Percentiles rank a stretch among this genome's conserved stretches.
phyloP scores from a whole-genome alignment of 2,888 invertebrate species.

The Cheilosia variabilis region DNA sequence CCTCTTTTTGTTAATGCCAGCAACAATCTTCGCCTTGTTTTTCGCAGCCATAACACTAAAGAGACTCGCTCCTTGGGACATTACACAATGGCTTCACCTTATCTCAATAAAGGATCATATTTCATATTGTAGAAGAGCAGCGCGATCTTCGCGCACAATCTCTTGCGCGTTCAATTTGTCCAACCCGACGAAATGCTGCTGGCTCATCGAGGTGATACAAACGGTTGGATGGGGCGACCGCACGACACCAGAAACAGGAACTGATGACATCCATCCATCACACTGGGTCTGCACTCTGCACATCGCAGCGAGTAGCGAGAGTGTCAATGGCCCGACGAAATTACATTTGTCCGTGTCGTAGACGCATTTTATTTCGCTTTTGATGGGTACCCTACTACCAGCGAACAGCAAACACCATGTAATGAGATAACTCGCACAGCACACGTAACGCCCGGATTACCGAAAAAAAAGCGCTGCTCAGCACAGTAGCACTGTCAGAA shows the following conservation, averaged over 20 bases:
- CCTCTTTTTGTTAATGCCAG: slow-evolving; percentile 72
- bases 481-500: slow-evolving; percentile 29
- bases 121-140: slow-evolving; percentile 59
- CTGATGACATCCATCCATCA: slow-evolving; percentile 54
- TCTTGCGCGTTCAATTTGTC: slow-evolving; percentile 42
- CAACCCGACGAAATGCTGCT: slow-evolving; percentile 30
- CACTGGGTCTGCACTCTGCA: background rate
- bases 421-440: slow-evolving; percentile 57
- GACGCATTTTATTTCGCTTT: slow-evolving; percentile 45
- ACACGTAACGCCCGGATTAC: slow-evolving; percentile 65
- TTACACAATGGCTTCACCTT: slow-evolving; percentile 73
- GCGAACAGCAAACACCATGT: slow-evolving; percentile 45
- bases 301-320: slow-evolving; percentile 21
- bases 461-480: slow-evolving; percentile 46
- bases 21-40: slow-evolving; percentile 69
- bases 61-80: slow-evolving; percentile 66
- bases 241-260: slow-evolving; percentile 52
- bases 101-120: slow-evolving; percentile 75
- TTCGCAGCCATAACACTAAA: slow-evolving; percentile 39
- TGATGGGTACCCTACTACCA: background rate
- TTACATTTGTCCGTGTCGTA: slow-evolving; percentile 41
- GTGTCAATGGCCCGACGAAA: slow-evolving; percentile 69
- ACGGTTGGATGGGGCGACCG: slow-evolving; percentile 12
- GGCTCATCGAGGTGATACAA: slow-evolving; percentile 63
- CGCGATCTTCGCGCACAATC: slow-evolving; percentile 61